A percentile compares a stretch with the other conserved stretches of the same genome.
Evolutionary conservation across 1,140 invertebrate species (phyloP).

Genomic region (Drosophila sulfurigaster): DNA sequence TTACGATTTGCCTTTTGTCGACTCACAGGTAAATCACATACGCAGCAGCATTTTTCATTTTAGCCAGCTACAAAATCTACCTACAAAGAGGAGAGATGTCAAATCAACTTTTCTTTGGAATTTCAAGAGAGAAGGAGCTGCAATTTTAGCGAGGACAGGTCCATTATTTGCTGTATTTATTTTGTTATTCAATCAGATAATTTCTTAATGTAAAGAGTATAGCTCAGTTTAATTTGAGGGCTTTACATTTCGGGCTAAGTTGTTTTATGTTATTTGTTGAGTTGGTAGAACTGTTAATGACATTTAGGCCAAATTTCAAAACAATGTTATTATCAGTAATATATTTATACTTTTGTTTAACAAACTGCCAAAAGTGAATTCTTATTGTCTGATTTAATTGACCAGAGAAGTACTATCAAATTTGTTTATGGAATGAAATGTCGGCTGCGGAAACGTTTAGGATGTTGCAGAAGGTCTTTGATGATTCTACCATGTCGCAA

Average conservation of each 20-base stretch:
- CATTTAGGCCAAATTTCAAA: too few species aligned
- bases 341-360: too few species aligned
- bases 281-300: too few species aligned
- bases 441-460: neutral
- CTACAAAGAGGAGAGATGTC: neutral
- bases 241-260: too few species aligned
- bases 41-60: conserved; percentile 10
- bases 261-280: too few species aligned
- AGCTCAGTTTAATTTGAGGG: too few species aligned
- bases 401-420: neutral
- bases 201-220: too few species aligned
- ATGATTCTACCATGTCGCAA: neutral
- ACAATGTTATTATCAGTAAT: too few species aligned
- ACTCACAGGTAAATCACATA: conserved; percentile 1
- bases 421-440: neutral
- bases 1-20: neutral
- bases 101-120: neutral
- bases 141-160: neutral
- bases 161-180: too few species aligned
- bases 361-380: neutral
- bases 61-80: conserved; percentile 7
- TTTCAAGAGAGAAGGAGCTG: neutral
- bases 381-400: neutral
- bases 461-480: neutral
- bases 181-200: too few species aligned